Conservation (phyloP, 2,888 invertebrate genomes). For the Chrysotoxum bicinctum region DNA sequence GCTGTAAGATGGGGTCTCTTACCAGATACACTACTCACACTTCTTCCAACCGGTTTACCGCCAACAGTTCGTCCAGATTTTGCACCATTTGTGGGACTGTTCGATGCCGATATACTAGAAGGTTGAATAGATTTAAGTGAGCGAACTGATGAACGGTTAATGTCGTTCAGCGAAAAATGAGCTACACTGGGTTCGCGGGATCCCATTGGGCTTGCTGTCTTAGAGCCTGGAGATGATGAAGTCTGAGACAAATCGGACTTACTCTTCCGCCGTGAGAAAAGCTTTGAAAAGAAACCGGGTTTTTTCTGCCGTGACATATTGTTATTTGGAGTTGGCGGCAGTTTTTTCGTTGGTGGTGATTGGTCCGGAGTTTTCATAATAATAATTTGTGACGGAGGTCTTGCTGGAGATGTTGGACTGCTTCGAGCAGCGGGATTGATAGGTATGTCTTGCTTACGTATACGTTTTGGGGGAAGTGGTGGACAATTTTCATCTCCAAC, state of each 20-base stretch:
- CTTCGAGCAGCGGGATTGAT: conserved; percentile 51
- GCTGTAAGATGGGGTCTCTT: conserved; percentile 84
- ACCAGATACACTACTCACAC: conserved; percentile 85
- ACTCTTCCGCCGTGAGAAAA: conserved; percentile 84
- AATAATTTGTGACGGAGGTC: conserved; percentile 78
- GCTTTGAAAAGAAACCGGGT: conserved; percentile 85
- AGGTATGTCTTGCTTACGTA: conserved; percentile 82
- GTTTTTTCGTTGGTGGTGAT: conserved; percentile 83
- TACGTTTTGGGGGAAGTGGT: conserved; percentile 91
- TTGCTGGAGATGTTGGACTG: conserved; percentile 72
- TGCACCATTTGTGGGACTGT: conserved; percentile 77
- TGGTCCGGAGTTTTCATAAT: conserved; percentile 80
- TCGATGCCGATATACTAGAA: conserved; percentile 79
- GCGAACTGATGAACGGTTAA: conserved; percentile 78
- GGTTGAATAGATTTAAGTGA: conserved; percentile 78
- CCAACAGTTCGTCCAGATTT: conserved; percentile 77
- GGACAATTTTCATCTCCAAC: conserved; percentile 86
- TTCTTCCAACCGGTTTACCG: conserved; percentile 83
- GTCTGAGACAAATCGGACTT: conserved; percentile 82
- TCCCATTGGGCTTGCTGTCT: conserved; percentile 74
- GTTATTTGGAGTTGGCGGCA: conserved; percentile 82
- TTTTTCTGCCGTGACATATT: conserved; percentile 84
- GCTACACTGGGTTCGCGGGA: conserved; percentile 79
- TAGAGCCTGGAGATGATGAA: conserved; percentile 74
- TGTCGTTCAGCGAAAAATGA: conserved; percentile 77